A percentile compares a stretch with the other conserved stretches of the same genome.
Evolutionary conservation across 2,888 invertebrate genomes (phyloP).

Genomic region (Archips xylosteana): DNA sequence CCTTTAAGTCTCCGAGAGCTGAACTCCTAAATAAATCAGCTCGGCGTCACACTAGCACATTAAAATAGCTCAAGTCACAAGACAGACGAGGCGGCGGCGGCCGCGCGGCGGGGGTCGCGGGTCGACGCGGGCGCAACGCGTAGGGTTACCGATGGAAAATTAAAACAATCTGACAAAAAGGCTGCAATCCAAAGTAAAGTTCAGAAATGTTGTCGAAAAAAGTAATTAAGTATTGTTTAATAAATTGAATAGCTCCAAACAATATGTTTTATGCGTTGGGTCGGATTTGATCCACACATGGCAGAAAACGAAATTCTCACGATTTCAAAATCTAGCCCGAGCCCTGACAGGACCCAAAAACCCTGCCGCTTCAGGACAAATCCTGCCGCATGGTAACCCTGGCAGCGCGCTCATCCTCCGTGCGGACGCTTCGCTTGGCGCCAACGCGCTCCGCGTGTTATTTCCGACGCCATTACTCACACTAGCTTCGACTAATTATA

Average conservation of each 20-base stretch:
- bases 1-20: constrained; percentile 57
- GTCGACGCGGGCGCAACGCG: constrained; percentile 11
- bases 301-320: not conserved
- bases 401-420: constrained; percentile 32
- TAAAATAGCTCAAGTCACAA: constrained; percentile 75
- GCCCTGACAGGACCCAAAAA: not conserved
- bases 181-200: not conserved
- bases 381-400: not conserved
- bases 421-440: constrained; percentile 77
- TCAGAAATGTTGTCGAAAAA: too few relatives aligned
- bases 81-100: constrained; percentile 76
- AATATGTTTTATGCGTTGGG: not conserved
- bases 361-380: not conserved
- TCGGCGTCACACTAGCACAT: constrained; percentile 54
- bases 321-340: not conserved
- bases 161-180: not conserved
- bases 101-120: constrained; percentile 45
- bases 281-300: not conserved
- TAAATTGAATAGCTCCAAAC: not conserved
- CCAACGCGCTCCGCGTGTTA: constrained; percentile 79
- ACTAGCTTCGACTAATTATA: constrained; percentile 82
- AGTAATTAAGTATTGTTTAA: not conserved
- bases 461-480: constrained; percentile 85
- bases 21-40: constrained; percentile 68
- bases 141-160: not conserved